phyloP scores from a whole-genome alignment of 1,140 invertebrate species.

The Adelges cooleyi region DNA sequence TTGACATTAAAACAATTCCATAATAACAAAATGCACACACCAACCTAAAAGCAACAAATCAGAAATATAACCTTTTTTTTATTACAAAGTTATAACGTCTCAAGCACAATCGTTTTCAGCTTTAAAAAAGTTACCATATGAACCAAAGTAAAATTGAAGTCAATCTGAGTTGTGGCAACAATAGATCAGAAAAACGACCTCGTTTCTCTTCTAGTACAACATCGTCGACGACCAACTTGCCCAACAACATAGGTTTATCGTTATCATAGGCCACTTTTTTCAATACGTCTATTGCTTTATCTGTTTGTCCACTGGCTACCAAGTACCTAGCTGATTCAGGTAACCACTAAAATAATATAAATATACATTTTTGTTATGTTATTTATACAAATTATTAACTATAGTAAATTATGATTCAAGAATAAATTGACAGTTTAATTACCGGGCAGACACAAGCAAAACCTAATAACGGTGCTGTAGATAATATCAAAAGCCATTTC shows the following conservation, averaged over 20 bases:
- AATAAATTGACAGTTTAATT: constrained; percentile 39
- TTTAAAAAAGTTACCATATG: constrained; percentile 87
- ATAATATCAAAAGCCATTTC: constrained; percentile 78
- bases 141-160: constrained; percentile 85
- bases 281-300: constrained; percentile 73
- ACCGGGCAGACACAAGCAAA: constrained; percentile 70
- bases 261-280: constrained; percentile 74
- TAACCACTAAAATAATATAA: constrained; percentile 58
- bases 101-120: no score
- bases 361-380: background rate
- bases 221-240: constrained; percentile 74
- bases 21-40: constrained; percentile 93
- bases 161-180: constrained; percentile 64
- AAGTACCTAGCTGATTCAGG: constrained; percentile 86
- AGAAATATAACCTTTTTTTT: no score
- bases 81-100: no score
- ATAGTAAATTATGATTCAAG: background rate
- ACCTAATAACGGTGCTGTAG: constrained; percentile 72
- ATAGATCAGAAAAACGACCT: constrained; percentile 62
- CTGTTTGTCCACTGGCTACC: constrained; percentile 69
- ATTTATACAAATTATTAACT: background rate
- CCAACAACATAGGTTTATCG: constrained; percentile 74
- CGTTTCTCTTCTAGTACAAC: constrained; percentile 46
- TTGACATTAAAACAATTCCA: constrained; percentile 88
- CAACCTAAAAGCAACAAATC: constrained; percentile 57